Base-by-base conservation (phyloP, 2,888 invertebrate species). In the Schizotus pectinicornis region DNA sequence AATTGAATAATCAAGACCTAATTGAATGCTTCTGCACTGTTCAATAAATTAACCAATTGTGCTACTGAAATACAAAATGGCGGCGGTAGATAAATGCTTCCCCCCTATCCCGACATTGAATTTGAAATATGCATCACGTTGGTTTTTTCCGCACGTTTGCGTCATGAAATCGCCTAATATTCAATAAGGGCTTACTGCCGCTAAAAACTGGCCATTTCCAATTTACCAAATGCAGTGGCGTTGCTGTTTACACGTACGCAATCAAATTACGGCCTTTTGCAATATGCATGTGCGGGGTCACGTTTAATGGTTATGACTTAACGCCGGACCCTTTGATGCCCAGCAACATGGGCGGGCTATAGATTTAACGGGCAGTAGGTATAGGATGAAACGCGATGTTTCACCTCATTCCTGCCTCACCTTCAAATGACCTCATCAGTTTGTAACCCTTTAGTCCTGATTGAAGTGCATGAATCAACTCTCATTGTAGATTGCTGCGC, bases 381-480 rank as follows among this genome's bases (percentile, higher is more conserved):
- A 56, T 61, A 56, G 54, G 55, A 47, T 13, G 56, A 61, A 55
- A 64, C 42, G 43, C 52, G 38, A 38, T 56, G 53, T 62, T 64
- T 56, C 61, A 59, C 56, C n/a, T 66, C 65, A 63, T 61, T 64
- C 64, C 67, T 64, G 61, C 59, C 67, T 62, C 68, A 65, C 63
- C 63, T 68, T 64, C 56, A 68, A 72, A 73, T 76, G 75, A 75
- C 74, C 76, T 76, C 76, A 74, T 75, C 76, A 71, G 68, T 73
- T 72, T 68, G 65, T 70, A 72, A 73, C 76, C 74, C 59, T 71
- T 73, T 71, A 57, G 67, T 62, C 60, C 71, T 72, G 74, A 76
- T 76, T 75, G 76, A 74, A 74, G 73, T 73, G 69, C 68, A 71
- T 72, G 74, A 74, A 75, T 74, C 73, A 74, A 73, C 72, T 70